Base-by-base conservation (phyloP, 2,113 vertebrate species). In the Ursus arctos region DNA sequence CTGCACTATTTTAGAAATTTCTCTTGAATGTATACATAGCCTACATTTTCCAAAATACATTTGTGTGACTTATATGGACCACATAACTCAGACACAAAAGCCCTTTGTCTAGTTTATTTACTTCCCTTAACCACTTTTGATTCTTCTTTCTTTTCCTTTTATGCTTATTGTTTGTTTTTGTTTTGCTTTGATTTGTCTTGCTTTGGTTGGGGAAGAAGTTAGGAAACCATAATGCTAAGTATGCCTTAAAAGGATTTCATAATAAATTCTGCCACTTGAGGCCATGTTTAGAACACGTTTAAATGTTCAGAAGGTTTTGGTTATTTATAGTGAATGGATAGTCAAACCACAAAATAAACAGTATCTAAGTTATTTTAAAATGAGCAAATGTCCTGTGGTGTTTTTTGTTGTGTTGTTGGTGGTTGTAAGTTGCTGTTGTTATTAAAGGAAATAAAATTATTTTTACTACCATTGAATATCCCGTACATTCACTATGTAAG, bases 341-440 rank as follows among this genome's bases (percentile, higher is more conserved):
- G 43, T 85, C 40, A 57, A 80, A 16, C 79, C 40, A 47, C 55
- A 81, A 72, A 96, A 80, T 36, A 94, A 81, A 89, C 12, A 67
- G 6, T 79, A 55, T 91, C 71, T 94, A 83, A 89, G 49, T 79
- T 96, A 97, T 89, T 97, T 97, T 89, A 22, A 93, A 97, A 92
- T 92, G 49, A 71, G 67, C 95, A 92, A 94, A 87, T 71, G 67
- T 84, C 59, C 40, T 91, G 71, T 65, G 8, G 51, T 82, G 2
- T 55, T 84, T 94, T 51, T 65, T 28, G 31, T 74, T 80, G 33
- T 65, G 14, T 47, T 94, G 40, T 22, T 82, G 36, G 59, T 94
- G 11, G 55, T 93, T 88, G 19, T 91, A 91, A 96, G 77, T 63
- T 94, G 13, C 43, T 86, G 3, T 33, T 95, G 4, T 86, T 86